phyloP scores from a whole-genome alignment of 2,113 vertebrate species.

The Epinephelus lanceolatus region DNA sequence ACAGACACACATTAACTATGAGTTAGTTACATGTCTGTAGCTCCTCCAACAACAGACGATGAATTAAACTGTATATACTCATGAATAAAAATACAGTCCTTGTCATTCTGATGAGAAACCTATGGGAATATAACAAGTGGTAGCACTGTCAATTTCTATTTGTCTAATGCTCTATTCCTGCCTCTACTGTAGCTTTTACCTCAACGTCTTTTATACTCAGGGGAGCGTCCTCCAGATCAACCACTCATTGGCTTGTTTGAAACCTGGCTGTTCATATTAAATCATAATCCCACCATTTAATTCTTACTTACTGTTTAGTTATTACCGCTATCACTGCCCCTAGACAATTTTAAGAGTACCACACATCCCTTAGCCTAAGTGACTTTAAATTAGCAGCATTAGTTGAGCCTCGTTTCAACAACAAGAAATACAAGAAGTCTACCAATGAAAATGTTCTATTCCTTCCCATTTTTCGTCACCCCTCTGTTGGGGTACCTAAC shows the following conservation, averaged over 20 bases:
- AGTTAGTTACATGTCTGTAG: not conserved
- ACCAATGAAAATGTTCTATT: too few relatives aligned
- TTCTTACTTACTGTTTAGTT: too few relatives aligned
- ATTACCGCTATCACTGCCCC: not conserved
- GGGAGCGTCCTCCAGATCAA: not conserved
- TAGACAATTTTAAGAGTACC: not conserved
- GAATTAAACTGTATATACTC: not conserved
- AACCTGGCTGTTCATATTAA: not conserved
- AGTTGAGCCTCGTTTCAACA: too few relatives aligned
- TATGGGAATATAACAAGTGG: conserved; percentile 7
- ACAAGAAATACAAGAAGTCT: too few relatives aligned
- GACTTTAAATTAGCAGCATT: not conserved
- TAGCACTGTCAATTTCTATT: conserved; percentile 12
- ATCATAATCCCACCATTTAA: not conserved
- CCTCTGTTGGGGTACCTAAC: too few relatives aligned
- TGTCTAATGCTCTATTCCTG: conserved; percentile 2
- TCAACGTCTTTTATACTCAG: not conserved
- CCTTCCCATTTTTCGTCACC: too few relatives aligned
- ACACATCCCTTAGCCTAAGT: not conserved
- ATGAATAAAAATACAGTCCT: not conserved
- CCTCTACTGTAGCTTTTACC: not conserved
- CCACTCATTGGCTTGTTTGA: not conserved
- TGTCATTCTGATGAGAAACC: not conserved
- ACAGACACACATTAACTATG: conserved; percentile 26
- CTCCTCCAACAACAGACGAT: not conserved